These are phyloP conservation scores for Saimiri boliviensis DNA, from an alignment of 2,113 vertebrate genomes.

Conservation along the genomic window DNA sequence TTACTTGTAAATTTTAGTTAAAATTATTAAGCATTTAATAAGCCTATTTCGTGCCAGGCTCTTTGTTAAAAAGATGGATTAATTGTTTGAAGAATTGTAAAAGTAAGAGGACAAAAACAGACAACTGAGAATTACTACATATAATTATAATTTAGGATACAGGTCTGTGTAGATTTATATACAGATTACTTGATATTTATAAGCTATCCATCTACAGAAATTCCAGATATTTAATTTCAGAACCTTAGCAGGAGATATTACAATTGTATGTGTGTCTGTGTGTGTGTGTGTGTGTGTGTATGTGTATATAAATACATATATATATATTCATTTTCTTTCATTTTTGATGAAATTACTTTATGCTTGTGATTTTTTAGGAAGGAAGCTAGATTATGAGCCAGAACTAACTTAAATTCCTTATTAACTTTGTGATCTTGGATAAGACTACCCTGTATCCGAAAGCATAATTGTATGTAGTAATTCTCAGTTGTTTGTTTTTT, in stretches of 20 bases:
- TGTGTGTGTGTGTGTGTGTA: neutral
- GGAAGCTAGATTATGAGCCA: neutral
- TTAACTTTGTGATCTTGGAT: neutral
- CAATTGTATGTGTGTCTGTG: accelerated
- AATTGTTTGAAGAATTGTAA: neutral
- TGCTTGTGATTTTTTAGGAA: neutral
- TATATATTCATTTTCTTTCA: neutral
- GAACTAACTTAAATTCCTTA: neutral
- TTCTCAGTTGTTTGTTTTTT: neutral
- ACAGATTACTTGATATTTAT: neutral
- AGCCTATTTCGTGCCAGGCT: neutral
- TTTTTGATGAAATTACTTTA: neutral
- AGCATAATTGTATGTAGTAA: neutral
- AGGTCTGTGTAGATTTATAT: neutral
- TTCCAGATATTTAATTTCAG: neutral
- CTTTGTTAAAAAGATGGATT: neutral
- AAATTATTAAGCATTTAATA: neutral
- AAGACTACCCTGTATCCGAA: neutral
- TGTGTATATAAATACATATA: neutral
- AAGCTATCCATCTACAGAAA: neutral
- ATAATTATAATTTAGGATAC: neutral
- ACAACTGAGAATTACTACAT: neutral
- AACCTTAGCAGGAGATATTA: neutral
- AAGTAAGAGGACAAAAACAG: neutral
- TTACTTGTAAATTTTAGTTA: neutral